phyloP scores from a whole-genome alignment of 2,797 vertebrate species.

The Phalloptychus januarius region DNA sequence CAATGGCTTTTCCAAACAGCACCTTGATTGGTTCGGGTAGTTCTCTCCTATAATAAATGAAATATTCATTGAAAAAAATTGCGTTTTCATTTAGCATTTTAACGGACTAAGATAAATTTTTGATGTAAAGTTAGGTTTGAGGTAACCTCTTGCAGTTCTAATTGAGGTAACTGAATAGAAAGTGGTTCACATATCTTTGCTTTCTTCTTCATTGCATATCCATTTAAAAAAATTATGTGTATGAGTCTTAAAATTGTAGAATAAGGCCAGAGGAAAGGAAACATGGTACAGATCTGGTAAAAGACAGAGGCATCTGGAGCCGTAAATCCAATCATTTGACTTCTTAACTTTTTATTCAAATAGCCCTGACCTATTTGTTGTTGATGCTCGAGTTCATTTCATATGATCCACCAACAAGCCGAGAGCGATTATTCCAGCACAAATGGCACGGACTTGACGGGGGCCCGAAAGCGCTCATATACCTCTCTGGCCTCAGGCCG shows the following conservation, averaged over 20 bases:
- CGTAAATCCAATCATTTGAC: slow-evolving; percentile 66
- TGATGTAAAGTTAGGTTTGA: neutral
- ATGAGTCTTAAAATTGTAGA: neutral
- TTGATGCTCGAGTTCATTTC: slow-evolving; percentile 69
- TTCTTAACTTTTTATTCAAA: slow-evolving; percentile 74
- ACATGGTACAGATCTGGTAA: slow-evolving; percentile 7
- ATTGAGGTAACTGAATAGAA: neutral
- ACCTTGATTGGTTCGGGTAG: neutral
- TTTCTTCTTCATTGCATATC: slow-evolving; percentile 3
- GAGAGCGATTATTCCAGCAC: slow-evolving; percentile 78
- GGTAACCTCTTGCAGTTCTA: neutral
- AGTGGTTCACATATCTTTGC: neutral
- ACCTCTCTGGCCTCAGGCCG: slow-evolving; percentile 75
- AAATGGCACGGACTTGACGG: slow-evolving; percentile 78
- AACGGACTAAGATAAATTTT: neutral
- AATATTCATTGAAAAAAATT: neutral
- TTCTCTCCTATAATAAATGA: neutral
- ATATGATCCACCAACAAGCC: slow-evolving; percentile 69
- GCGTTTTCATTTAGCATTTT: neutral
- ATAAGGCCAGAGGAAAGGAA: neutral
- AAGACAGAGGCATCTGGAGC: slow-evolving; percentile 31
- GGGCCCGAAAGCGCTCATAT: slow-evolving; percentile 79
- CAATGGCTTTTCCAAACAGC: neutral
- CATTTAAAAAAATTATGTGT: slow-evolving; percentile 24
- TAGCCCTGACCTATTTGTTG: slow-evolving; percentile 74